Conservation (phyloP, 2,888 invertebrate species). For the Drosophila melanocephala region DNA sequence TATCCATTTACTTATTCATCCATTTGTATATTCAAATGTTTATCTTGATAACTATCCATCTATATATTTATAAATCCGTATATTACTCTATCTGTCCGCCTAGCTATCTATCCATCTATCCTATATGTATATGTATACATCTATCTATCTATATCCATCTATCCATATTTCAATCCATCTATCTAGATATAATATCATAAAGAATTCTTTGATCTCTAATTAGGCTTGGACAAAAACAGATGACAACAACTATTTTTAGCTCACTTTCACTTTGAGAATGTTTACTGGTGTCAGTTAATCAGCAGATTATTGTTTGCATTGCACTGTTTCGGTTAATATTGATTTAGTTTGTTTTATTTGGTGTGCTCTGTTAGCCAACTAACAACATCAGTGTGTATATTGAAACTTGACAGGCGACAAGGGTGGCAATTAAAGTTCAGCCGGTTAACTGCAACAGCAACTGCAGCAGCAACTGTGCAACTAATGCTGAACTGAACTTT, state of each 20-base stretch:
- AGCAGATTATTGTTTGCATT: not conserved
- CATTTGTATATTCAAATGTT: not conserved
- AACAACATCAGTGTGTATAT: conserved; percentile 3
- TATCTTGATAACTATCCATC: not conserved
- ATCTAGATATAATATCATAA: not conserved
- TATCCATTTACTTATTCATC: not conserved
- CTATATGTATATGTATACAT: not conserved
- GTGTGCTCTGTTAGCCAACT: conserved; percentile 1
- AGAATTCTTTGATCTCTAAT: not conserved
- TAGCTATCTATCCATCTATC: not conserved
- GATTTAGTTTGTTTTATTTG: not conserved
- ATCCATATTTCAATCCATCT: not conserved
- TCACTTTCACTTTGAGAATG: not conserved
- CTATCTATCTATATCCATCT: not conserved
- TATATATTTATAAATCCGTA: not conserved
- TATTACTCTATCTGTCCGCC: not conserved
- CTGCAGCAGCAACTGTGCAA: conserved; percentile 20
- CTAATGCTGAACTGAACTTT: conserved; percentile 13
- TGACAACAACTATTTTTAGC: not conserved
- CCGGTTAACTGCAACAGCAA: conserved; percentile 27
- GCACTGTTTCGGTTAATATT: not conserved
- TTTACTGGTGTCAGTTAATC: not conserved
- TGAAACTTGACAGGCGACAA: conserved; percentile 24
- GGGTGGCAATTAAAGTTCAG: conserved; percentile 31
- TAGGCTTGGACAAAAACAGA: not conserved